Percentiles rank a stretch among this genome's conserved stretches.
phyloP scores from a whole-genome alignment of 2,888 invertebrate genomes.

The Scrobipalpa costella region DNA sequence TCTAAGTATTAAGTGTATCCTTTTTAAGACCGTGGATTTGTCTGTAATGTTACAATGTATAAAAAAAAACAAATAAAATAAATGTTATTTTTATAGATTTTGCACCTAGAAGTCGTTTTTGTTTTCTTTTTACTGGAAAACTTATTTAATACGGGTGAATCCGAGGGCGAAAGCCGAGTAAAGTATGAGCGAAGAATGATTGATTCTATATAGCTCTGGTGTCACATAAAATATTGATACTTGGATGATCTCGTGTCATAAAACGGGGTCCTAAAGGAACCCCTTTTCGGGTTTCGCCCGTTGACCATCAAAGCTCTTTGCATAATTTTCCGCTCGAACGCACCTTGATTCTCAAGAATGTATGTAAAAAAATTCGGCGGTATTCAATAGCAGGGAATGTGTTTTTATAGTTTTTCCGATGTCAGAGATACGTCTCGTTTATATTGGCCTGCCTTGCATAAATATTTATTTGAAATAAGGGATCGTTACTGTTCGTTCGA shows the following conservation, averaged over 20 bases:
- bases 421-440: constrained; percentile 12
- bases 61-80: too few species aligned
- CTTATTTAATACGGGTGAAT: too few species aligned
- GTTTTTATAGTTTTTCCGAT: constrained; percentile 24
- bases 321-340: constrained; percentile 65
- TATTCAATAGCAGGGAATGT: constrained; percentile 27
- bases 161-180: too few species aligned
- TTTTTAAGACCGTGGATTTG: too few species aligned
- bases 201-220: constrained; percentile 54
- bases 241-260: constrained; percentile 43
- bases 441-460: not conserved
- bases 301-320: constrained; percentile 68
- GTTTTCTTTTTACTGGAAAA: too few species aligned
- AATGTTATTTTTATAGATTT: too few species aligned
- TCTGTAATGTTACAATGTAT: too few species aligned
- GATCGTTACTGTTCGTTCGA: too few species aligned
- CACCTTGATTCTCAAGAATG: constrained; percentile 67
- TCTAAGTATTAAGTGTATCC: too few species aligned
- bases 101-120: too few species aligned
- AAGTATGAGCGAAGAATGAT: constrained; percentile 57
- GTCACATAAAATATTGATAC: constrained; percentile 62
- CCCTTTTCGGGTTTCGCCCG: constrained; percentile 38
- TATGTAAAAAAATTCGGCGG: constrained; percentile 25
- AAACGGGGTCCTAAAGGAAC: constrained; percentile 50
- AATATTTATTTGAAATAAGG: too few species aligned